These are phyloP conservation scores for Ornithoptera priamus DNA, from an alignment of 2,888 invertebrate genomes.

Conservation along the genomic window DNA sequence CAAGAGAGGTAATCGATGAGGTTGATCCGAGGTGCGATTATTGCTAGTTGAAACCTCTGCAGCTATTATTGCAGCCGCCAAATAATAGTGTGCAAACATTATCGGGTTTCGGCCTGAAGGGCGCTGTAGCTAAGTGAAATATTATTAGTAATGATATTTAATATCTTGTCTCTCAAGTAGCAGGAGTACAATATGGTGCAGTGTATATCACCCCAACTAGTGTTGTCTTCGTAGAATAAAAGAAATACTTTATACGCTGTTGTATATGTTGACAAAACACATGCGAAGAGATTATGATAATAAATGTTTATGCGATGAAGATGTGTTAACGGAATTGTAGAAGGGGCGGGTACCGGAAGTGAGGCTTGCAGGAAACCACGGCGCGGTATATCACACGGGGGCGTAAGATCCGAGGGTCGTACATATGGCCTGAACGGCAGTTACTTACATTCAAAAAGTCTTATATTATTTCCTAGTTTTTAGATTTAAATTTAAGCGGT, in stretches of 20 bases:
- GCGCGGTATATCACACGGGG: conserved; percentile 56
- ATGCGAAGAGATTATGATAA: conserved; percentile 17
- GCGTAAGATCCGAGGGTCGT: conserved; percentile 47
- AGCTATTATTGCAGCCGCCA: too few relatives aligned
- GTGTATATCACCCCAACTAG: too few relatives aligned
- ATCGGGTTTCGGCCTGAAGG: too few relatives aligned
- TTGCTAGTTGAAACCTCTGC: conserved; percentile 88
- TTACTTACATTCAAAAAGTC: conserved; percentile 7
- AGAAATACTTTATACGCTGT: too few relatives aligned
- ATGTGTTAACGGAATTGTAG: conserved; percentile 43
- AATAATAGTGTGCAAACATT: too few relatives aligned
- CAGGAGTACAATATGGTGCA: too few relatives aligned
- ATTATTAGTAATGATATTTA: too few relatives aligned
- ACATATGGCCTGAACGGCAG: conserved; percentile 18
- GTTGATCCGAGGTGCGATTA: conserved; percentile 93
- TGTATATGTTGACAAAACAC: neutral
- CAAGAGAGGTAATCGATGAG: conserved; percentile 87
- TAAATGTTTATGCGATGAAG: conserved; percentile 31
- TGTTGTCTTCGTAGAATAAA: too few relatives aligned
- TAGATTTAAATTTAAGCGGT: too few relatives aligned
- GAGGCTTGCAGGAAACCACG: conserved; percentile 45
- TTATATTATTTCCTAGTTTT: neutral
- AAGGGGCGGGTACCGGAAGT: conserved; percentile 52
- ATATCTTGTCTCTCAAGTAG: too few relatives aligned
- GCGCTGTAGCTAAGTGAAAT: too few relatives aligned